These are phyloP conservation scores for Cariama cristata DNA, from an alignment of 2,113 vertebrate genomes.

Conservation along the genomic window DNA sequence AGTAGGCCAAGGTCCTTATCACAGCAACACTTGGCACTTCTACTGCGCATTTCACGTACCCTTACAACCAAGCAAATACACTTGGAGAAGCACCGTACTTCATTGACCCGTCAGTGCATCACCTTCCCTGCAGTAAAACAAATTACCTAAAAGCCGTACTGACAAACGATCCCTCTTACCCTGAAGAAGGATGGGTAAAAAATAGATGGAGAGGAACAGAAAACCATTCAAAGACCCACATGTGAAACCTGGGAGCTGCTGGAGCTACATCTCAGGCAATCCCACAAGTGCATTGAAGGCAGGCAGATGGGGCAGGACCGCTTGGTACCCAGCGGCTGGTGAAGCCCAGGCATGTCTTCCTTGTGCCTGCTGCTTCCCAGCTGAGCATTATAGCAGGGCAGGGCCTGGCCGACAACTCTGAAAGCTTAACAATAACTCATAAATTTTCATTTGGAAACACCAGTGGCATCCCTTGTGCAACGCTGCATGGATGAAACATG, in stretches of 20 bases:
- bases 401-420: background rate
- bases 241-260: background rate
- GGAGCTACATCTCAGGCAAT: background rate
- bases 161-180: background rate
- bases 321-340: background rate
- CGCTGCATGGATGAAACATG: fast-evolving
- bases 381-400: background rate
- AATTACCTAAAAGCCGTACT: background rate
- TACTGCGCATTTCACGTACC: background rate
- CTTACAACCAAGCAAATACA: background rate
- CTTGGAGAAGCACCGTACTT: background rate
- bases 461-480: background rate
- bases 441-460: background rate
- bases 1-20: background rate
- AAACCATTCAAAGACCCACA: fast-evolving
- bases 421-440: background rate
- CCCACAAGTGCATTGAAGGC: background rate
- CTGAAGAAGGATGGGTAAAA: background rate
- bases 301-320: fast-evolving
- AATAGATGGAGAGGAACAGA: background rate
- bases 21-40: background rate
- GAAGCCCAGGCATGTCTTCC: background rate
- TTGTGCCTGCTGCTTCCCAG: background rate
- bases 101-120: background rate
- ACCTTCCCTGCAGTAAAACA: background rate